A percentile compares a stretch with the other conserved stretches of the same genome.
These are phyloP conservation scores for Natrix natrix DNA, from an alignment of 2,797 vertebrate species.

Conservation along the genomic window DNA sequence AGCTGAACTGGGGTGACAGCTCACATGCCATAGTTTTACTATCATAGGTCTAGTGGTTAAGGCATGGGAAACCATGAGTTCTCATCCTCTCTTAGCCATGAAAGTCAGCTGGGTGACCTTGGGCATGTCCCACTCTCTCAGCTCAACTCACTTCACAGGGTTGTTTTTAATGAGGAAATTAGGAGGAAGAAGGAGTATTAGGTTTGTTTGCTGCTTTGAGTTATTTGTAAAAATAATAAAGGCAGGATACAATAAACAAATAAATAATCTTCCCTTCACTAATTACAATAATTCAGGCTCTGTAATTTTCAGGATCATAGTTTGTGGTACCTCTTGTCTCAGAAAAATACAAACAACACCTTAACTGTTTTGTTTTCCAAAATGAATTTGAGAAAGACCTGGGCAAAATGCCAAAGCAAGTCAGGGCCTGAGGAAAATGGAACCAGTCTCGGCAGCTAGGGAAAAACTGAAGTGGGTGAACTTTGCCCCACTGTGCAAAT, in stretches of 20 bases:
- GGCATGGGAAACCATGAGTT: background rate
- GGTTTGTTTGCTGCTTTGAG: background rate
- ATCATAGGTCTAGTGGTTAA: background rate
- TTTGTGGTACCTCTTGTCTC: background rate
- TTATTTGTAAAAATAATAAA: background rate
- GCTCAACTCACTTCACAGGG: background rate
- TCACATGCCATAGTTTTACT: too few relatives aligned
- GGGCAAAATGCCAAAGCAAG: background rate
- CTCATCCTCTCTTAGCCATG: background rate
- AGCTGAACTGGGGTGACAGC: too few relatives aligned
- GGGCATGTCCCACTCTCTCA: background rate
- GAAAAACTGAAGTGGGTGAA: slow-evolving; percentile 14
- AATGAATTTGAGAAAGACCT: background rate
- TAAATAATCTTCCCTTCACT: background rate
- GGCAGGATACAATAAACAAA: background rate
- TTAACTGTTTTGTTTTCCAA: background rate
- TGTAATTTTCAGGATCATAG: background rate
- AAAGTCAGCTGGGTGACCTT: background rate
- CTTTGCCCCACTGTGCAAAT: slow-evolving; percentile 31
- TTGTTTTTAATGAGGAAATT: background rate
- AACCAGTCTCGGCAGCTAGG: slow-evolving; percentile 6
- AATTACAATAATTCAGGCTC: background rate
- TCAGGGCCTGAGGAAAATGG: background rate
- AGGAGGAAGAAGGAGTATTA: background rate
- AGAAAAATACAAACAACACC: background rate